phyloP scores from a whole-genome alignment of 2,888 invertebrate species.

The Drosophila eohydei region DNA sequence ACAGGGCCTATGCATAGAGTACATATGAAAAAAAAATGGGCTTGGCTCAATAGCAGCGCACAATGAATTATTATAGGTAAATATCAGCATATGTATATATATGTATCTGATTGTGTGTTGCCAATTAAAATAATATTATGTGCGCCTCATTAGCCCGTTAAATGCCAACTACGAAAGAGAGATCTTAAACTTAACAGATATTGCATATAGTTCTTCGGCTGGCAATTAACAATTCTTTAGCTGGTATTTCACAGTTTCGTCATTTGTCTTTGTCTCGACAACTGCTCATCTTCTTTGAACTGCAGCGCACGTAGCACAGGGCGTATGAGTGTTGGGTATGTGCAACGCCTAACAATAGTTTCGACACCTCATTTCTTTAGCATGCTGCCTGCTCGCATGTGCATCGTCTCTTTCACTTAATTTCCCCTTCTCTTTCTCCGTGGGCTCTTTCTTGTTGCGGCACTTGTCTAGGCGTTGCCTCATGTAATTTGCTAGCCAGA shows the following conservation, averaged over 20 bases:
- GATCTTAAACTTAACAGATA: background rate
- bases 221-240: constrained; percentile 3
- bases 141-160: constrained; percentile 62
- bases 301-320: constrained; percentile 55
- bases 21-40: constrained; percentile 58
- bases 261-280: background rate
- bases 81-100: constrained; percentile 23
- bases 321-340: constrained; percentile 56
- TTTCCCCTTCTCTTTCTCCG: background rate
- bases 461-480: constrained; percentile 75
- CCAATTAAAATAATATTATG: constrained; percentile 70
- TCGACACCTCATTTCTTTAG: constrained; percentile 75
- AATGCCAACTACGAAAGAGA: constrained; percentile 12
- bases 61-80: constrained; percentile 61
- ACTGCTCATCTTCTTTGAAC: constrained; percentile 19
- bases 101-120: constrained; percentile 44
- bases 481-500: constrained; percentile 77
- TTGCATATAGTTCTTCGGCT: background rate
- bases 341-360: constrained; percentile 63
- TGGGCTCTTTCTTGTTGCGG: constrained; percentile 13
- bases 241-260: background rate
- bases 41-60: constrained; percentile 52
- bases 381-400: constrained; percentile 46
- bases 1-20: constrained; percentile 51
- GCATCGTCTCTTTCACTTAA: background rate